Conservation (phyloP, 2,797 vertebrate genomes). For the Myotis daubentonii region DNA sequence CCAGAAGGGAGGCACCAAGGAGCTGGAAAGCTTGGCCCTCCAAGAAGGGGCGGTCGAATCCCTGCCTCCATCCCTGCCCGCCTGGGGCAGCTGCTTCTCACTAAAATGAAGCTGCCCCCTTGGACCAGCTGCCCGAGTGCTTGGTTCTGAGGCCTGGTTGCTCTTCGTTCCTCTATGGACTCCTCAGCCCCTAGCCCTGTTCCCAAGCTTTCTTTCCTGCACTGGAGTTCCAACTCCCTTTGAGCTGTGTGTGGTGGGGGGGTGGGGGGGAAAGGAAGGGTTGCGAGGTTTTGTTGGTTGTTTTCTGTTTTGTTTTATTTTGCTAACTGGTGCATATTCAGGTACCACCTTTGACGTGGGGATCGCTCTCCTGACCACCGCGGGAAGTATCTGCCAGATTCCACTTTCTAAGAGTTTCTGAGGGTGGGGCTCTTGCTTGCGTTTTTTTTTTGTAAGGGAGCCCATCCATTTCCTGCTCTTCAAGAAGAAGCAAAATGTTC, state of each 20-base stretch:
- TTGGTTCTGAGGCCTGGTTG: constrained; percentile 60
- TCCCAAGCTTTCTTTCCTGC: constrained; percentile 64
- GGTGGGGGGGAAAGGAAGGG: neutral
- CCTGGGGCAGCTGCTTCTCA: neutral
- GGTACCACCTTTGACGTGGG: constrained; percentile 82
- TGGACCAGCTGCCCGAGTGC: neutral
- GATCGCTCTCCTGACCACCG: constrained; percentile 80
- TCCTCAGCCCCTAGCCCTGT: constrained; percentile 46
- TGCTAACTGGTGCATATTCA: constrained; percentile 78
- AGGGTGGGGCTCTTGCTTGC: constrained; percentile 79
- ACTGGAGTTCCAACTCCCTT: constrained; percentile 71
- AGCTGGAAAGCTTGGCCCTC: constrained; percentile 82
- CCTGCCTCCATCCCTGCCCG: neutral
- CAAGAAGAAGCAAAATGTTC: constrained; percentile 87
- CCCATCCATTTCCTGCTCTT: constrained; percentile 85
- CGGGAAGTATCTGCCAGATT: constrained; percentile 80
- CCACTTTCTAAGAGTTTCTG: constrained; percentile 82
- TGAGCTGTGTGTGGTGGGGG: constrained; percentile 6
- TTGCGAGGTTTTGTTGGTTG: neutral
- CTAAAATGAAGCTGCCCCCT: neutral
- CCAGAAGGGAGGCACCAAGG: constrained; percentile 78
- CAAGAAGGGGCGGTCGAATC: constrained; percentile 73
- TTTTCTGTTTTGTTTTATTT: constrained; percentile 3
- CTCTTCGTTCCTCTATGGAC: neutral
- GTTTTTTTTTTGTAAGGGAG: constrained; percentile 72